Base-by-base conservation (phyloP, 2,797 vertebrate genomes). In the Neosilurus hyrtlii region DNA sequence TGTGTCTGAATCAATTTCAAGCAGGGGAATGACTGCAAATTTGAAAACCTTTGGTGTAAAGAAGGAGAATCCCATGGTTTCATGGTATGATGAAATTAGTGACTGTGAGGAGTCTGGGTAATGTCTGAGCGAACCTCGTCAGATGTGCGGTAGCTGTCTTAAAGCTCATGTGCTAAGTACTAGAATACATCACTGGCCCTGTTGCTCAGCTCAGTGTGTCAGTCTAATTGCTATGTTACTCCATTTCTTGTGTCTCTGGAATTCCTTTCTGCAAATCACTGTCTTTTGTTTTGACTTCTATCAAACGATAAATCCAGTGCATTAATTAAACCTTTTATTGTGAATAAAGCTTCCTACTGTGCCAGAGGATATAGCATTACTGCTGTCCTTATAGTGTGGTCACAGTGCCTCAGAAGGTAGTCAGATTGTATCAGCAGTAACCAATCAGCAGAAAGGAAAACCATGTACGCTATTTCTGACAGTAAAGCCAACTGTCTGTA, bases 341-440 rank as follows among this genome's bases (percentile, higher is more conserved):
- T 35, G 20, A 75, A 59, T 37, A 75, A 59, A 35, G 10, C 57
- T 26, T 75, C 30, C 54, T 35, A 75, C 18, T 56, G 61, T 24
- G 61, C n/a, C n/a, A 51, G 61, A 16, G 30, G 52, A 56, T 80
- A 80, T 73, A 62, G 57, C 51, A 80, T 51, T 80, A 35, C 78
- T 67, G 59, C 51, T 20, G 43, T n/a, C 20, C 20, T 76, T 14
- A 59, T 61, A 75, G 18, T 75, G 73, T 15, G 26, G 52, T 56
- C 15, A 73, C 3, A 20, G 26, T 20, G 57, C 54, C 35, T 75
- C 30, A 75, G 54, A 7, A 11, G 59, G 22, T 30, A 74, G 35
- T 59, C 10, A 59, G 83, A 54, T 49, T 30, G 22, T 67, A 67
- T 84, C 77, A 80, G 77, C 30, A 22, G 59, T 59, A 74, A 74